Base-by-base conservation (phyloP, 1,140 invertebrate species). In the Maniola jurtina region DNA sequence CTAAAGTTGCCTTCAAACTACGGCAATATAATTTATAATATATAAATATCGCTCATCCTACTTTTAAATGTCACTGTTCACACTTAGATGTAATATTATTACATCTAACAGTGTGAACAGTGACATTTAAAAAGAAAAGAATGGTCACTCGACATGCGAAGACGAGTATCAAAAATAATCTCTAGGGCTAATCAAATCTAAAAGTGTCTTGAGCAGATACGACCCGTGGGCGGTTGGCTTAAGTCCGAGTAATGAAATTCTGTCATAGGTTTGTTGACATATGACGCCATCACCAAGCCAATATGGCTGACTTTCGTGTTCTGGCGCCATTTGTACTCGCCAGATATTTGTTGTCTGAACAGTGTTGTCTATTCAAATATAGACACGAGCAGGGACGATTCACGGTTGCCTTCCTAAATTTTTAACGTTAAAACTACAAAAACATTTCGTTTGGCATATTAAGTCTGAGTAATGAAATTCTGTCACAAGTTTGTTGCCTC, bases 241-340 rank as follows among this genome's bases (percentile, higher is more conserved):
- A 52, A 52, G 15, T 11, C 34, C 48, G 60, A 33, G 48, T n/a
- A 59, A 16, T 45, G 40, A 61, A 38, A 61, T 61, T 52, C 8
- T 36, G 36, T 13, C 33, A 34, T 52, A 61, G 38, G 40, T 64
- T 47, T 64, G 61, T 64, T 64, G 61, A 64, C 61, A 40, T 25
- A 36, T 64, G 61, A 64, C 61, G 61, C 56, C 61, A 64, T 36
- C 35, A 25, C 48, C 5, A 52, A 52, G 25, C 16, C 15, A 64
- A 47, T 15, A 64, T 64, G 61, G 61, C 54, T 25, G 48, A 52
- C 48, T 15, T 9, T 52, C 13, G 50, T 13, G 57, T 25, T 47
- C 14, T 33, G 48, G 60, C 60, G 60, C 47, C 59, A 50, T 35
- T 61, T 52, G 48, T 25, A 52, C 48, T 52, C 7, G 15, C 0